Base-by-base conservation (phyloP, 1,140 invertebrate genomes). In the Metopolophium dirhodum region DNA sequence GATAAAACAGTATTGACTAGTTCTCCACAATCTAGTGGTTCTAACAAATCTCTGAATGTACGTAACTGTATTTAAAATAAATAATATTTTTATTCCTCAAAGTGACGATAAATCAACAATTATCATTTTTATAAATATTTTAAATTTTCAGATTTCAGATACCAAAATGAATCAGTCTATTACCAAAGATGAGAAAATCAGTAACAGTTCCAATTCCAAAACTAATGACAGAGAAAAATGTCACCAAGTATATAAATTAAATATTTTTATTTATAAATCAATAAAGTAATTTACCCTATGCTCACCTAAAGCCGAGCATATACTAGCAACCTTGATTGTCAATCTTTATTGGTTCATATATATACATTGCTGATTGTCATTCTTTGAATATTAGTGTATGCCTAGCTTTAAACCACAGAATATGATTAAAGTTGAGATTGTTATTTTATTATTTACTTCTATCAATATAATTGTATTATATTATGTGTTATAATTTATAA, bases 101-200 rank as follows among this genome's bases (percentile, higher is more conserved):
- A 20, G 9, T n/a, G 9, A 89, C 54, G 4, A 23, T 51, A 37
- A 89, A 57, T 37, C 7, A 89, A n/a, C 35, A 88, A 22, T 88
- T 35, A 49, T 41, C 0, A 37, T 14, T 82, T n/a, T 18, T 7
- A n/a, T 87, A 7, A n/a, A 47, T 1, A 61, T 90, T 61, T 41
- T 61, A 7, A 30, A 26, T 90, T 85, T 86, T 37, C 26, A 93
- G 91, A 85, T 54, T 51, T 85, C 91, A 57, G 91, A 86, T 20
- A 37, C 1, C 85, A 93, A 93, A 54, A 93, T 93, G 22, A 93
- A 85, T 85, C 77, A 93, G 54, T 54, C 91, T 45, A 41, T 54
- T 54, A 93, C 91, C 26, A 93, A 85, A 85, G 91, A 93, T 22
- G 91, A 93, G 45, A 93, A 93, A 86, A 41, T 85, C 7, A 57